These are phyloP conservation scores for Sterna hirundo DNA, from an alignment of 2,113 vertebrate species.

Conservation along the genomic window DNA sequence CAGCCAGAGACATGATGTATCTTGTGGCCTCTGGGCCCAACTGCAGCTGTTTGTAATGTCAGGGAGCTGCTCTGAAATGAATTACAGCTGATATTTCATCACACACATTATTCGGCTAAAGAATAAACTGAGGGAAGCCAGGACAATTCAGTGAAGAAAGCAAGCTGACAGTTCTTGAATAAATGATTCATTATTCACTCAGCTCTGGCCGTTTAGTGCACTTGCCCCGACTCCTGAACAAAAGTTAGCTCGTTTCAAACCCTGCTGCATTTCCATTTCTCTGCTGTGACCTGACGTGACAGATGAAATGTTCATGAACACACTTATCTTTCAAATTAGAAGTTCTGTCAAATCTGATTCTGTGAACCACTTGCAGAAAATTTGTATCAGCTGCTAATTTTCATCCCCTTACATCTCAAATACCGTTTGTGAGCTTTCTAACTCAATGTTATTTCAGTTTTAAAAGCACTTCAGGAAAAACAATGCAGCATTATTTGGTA, in stretches of 20 bases:
- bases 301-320: not conserved
- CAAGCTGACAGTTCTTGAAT: not conserved
- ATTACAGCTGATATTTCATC: slow-evolving; percentile 31
- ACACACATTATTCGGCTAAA: not conserved
- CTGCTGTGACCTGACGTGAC: not conserved
- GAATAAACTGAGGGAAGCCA: slow-evolving; percentile 6
- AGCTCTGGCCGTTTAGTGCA: not conserved
- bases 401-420: not conserved
- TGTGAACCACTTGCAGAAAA: not conserved
- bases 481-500: not conserved
- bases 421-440: not conserved
- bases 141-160: slow-evolving; percentile 14
- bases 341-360: not conserved
- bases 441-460: not conserved
- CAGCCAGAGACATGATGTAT: not conserved
- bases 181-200: slow-evolving; percentile 36
- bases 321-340: not conserved
- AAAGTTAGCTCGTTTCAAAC: not conserved
- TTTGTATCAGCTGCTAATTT: not conserved
- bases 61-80: not conserved
- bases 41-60: not conserved
- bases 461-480: slow-evolving; percentile 40
- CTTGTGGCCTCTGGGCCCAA: not conserved
- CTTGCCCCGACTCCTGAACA: not conserved
- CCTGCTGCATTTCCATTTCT: not conserved